Evolutionary conservation across 2,113 vertebrate species (phyloP), one percentile per base, ranked within the genome.

Genomic region (Perca schrenkii): DNA sequence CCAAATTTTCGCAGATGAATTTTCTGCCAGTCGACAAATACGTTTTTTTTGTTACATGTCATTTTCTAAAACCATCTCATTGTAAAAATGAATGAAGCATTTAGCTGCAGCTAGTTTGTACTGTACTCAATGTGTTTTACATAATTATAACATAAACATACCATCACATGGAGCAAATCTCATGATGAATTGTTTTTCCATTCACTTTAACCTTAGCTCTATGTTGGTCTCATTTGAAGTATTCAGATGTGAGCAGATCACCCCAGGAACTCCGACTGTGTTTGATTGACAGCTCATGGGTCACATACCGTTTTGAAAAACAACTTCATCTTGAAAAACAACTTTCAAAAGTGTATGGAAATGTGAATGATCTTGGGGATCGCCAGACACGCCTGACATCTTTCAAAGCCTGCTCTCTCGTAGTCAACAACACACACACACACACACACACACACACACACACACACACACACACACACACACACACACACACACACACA

Each of bases 271-370:
- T 40, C 52, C 11, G 54, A 11, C 54, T 31, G 1, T 11, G 1
- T 46, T 74, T 90, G 89, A 92, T 12, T 86, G 89, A 82, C 86
- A 84, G 75, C 60, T 66, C 14, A 4, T 8, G 22, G 47, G 68
- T 82, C 40, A 22, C 76, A 19, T 36, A 13, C 16, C 15, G 21
- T 43, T 72, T 63, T 67, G 67, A 69, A 84, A 85, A 87, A 61
- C 61, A 78, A 69, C 74, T 60, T 31, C 22, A 19, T 75, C 53
- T 66, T 47, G 49, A 88, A 89, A 43, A 89, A 79, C 73, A 84
- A 22, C 77, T 86, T 86, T 88, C 70, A 80, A 70, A 91, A 65
- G 83, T 88, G 50, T 84, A 86, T 88, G 86, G 28, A 87, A 84
- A 90, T 89, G 66, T 31, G 63, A 72, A 82, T 49, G 77, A 86